Evolutionary conservation across 2,888 invertebrate genomes (phyloP).

Genomic region (Adineta ricciae): DNA sequence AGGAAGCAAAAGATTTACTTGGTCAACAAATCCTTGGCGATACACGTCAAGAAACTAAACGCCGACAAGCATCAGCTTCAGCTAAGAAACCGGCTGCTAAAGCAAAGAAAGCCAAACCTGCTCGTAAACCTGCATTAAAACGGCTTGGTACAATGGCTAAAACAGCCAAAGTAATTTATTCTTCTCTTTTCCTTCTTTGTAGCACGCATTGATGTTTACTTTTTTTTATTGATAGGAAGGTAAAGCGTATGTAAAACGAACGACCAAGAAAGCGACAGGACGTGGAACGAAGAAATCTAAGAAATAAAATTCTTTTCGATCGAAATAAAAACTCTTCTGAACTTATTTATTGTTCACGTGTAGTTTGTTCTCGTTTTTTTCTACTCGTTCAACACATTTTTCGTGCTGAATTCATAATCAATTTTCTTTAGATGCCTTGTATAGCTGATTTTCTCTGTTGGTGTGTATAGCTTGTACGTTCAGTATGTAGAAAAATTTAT

Average conservation of each 20-base stretch:
- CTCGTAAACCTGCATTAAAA: neutral
- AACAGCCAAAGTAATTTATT: neutral
- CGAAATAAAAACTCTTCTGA: neutral
- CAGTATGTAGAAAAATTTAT: neutral
- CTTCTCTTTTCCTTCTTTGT: neutral
- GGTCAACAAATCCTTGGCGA: neutral
- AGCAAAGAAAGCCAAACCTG: neutral
- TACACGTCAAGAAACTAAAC: neutral
- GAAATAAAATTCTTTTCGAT: neutral
- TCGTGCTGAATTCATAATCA: neutral
- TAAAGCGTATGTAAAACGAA: conserved; percentile 12
- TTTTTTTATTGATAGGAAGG: neutral
- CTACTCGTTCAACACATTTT: neutral
- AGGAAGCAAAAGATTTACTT: neutral
- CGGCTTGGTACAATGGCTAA: conserved; percentile 6
- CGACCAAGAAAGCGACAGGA: neutral
- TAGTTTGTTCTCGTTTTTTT: neutral
- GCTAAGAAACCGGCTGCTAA: neutral
- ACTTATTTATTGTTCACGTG: neutral
- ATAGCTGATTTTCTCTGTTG: neutral
- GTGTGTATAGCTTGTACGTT: neutral
- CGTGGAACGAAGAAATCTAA: neutral
- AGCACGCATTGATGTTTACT: neutral
- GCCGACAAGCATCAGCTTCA: neutral
- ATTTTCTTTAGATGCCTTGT: neutral